A percentile compares a stretch with the other conserved stretches of the same genome.
Evolutionary conservation across 92 coral and sea anemone species (phyloP).

Genomic region (Paragorgia papillata): DNA sequence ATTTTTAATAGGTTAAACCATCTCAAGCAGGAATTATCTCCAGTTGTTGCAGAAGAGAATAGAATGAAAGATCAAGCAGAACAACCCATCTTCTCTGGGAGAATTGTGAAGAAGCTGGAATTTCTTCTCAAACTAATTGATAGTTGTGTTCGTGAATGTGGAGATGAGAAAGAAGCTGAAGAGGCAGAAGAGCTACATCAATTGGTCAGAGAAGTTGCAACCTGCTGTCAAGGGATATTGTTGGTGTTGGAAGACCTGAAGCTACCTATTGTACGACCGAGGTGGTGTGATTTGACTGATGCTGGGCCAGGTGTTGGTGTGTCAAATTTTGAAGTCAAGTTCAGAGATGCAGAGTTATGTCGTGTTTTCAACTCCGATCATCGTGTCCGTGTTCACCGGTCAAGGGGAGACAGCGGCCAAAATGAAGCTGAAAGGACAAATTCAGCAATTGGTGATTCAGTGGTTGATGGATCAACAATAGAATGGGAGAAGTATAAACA

Average conservation of each 20-base stretch:
- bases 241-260: background rate
- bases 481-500: no score
- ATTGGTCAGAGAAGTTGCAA: background rate
- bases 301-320: constrained; percentile 44
- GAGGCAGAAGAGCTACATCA: background rate
- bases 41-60: constrained; percentile 3
- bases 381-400: no score
- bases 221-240: constrained; percentile 16
- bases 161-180: no score
- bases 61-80: constrained; percentile 12
- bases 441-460: constrained; percentile 48
- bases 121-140: background rate
- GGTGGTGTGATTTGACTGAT: no score
- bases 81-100: constrained; percentile 16
- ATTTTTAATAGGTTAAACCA: constrained; percentile 3
- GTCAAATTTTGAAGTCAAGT: constrained; percentile 46
- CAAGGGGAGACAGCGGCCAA: no score
- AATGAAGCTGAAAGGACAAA: no score
- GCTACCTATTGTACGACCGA: background rate
- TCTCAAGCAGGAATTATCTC: constrained; percentile 15
- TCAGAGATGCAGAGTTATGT: constrained; percentile 47
- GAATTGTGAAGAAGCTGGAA: constrained; percentile 11
- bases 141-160: background rate
- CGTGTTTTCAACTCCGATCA: constrained; percentile 37
- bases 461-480: constrained; percentile 46